phyloP scores from a whole-genome alignment of 2,888 invertebrate genomes.

The Coelogynopora nodosa region DNA sequence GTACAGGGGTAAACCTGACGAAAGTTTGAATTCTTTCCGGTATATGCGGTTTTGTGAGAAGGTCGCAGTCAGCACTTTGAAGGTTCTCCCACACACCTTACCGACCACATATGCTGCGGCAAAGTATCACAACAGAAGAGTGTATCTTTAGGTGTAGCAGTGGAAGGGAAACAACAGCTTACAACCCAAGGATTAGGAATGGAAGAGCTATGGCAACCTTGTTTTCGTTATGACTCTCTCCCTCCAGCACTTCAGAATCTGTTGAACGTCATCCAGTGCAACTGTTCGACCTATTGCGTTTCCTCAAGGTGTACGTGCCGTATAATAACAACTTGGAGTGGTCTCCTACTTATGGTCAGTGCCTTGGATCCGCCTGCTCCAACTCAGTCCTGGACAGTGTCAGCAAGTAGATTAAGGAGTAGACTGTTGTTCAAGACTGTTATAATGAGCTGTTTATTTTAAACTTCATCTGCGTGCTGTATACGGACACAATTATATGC shows the following conservation, averaged over 20 bases:
- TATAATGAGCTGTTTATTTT: conserved; percentile 4
- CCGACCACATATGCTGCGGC: background rate
- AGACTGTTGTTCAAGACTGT: background rate
- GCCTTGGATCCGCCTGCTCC: conserved; percentile 1
- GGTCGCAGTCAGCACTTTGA: conserved; percentile 31
- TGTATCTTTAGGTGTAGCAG: background rate
- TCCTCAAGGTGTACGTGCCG: conserved; percentile 1
- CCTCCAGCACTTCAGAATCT: background rate
- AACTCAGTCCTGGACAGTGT: conserved; percentile 13
- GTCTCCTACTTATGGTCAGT: conserved; percentile 29
- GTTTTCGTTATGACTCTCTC: background rate
- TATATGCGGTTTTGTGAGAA: conserved; percentile 15
- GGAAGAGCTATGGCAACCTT: conserved; percentile 15
- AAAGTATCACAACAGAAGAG: conserved; percentile 8
- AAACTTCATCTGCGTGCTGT: background rate
- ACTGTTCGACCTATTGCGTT: background rate
- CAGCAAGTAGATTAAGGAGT: background rate
- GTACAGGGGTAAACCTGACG: too few species aligned
- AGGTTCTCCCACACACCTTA: conserved; percentile 11
- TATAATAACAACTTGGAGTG: background rate
- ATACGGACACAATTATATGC: conserved; percentile 28
- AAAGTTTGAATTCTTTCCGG: too few species aligned
- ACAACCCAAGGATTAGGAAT: too few species aligned
- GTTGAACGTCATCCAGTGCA: conserved; percentile 8
- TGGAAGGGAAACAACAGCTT: conserved; percentile 6